Conservation (phyloP, 2,888 invertebrate genomes). For the Hyposoter dolosus region DNA sequence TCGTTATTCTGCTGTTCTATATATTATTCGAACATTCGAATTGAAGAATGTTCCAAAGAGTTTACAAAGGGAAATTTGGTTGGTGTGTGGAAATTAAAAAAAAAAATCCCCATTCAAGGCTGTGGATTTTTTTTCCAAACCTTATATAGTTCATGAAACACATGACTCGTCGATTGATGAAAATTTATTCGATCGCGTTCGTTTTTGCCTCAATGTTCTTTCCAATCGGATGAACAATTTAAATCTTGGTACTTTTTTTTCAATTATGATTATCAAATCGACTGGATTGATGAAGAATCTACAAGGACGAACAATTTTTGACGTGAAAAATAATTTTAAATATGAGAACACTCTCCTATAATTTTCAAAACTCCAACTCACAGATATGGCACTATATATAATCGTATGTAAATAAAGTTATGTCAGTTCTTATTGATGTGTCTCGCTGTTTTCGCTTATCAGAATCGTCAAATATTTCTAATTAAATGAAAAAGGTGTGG, state of each 20-base stretch:
- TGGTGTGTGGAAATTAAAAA: background rate
- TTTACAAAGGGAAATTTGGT: background rate
- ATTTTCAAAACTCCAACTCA: background rate
- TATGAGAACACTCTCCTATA: background rate
- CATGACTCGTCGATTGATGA: background rate
- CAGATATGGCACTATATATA: background rate
- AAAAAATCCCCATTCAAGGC: background rate
- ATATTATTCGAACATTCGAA: background rate
- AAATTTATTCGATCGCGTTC: background rate
- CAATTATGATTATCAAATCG: background rate
- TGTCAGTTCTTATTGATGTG: slow-evolving; percentile 39
- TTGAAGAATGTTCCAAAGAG: background rate
- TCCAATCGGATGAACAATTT: background rate
- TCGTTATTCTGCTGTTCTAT: background rate
- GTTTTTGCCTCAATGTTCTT: background rate
- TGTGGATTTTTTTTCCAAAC: background rate
- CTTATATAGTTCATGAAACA: background rate
- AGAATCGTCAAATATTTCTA: slow-evolving; percentile 20
- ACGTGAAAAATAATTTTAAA: background rate
- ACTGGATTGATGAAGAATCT: background rate
- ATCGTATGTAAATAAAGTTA: slow-evolving; percentile 51
- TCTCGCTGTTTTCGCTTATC: slow-evolving; percentile 43
- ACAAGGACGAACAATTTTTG: background rate
- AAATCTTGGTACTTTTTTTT: background rate
- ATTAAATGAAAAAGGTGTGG: slow-evolving; percentile 33